Conservation (phyloP, 2,113 vertebrate genomes). For the Brachypodius melanocephalos region DNA sequence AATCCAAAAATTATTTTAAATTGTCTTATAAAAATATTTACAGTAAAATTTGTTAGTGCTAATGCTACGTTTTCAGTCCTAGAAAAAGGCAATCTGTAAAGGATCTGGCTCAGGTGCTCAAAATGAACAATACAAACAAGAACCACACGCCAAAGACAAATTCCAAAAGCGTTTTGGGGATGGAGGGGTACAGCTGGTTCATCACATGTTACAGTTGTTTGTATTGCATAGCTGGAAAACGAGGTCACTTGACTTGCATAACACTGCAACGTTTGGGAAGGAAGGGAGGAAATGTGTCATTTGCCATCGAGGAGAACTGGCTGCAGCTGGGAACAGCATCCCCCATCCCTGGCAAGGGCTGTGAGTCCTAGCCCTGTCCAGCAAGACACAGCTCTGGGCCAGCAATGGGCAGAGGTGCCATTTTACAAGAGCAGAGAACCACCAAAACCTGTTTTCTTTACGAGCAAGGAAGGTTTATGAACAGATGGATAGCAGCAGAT, state of each 20-base stretch:
- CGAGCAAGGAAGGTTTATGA: background rate
- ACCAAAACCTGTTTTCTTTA: background rate
- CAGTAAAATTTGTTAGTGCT: conserved; percentile 69
- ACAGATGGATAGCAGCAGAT: background rate
- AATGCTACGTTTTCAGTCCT: conserved; percentile 69
- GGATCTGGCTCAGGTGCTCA: conserved; percentile 74
- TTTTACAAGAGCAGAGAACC: background rate
- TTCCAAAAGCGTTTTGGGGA: conserved; percentile 34
- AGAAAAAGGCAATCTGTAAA: conserved; percentile 77
- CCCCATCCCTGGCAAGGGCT: background rate
- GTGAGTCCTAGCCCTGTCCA: background rate
- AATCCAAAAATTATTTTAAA: conserved; percentile 66
- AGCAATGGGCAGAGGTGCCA: conserved; percentile 29
- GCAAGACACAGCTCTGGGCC: background rate
- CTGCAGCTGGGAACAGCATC: conserved; percentile 38
- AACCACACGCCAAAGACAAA: conserved; percentile 52
- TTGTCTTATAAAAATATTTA: conserved; percentile 79
- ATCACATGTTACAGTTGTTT: conserved; percentile 42
- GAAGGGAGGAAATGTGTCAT: background rate
- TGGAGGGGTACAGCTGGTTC: conserved; percentile 48
- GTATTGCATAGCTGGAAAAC: conserved; percentile 81
- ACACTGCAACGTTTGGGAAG: conserved; percentile 64
- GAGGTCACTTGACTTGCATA: conserved; percentile 80
- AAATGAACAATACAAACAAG: conserved; percentile 57
- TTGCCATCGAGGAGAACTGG: conserved; percentile 16